These are phyloP conservation scores for Oreotrochilus melanogaster DNA, from an alignment of 2,113 vertebrate species.

Conservation along the genomic window DNA sequence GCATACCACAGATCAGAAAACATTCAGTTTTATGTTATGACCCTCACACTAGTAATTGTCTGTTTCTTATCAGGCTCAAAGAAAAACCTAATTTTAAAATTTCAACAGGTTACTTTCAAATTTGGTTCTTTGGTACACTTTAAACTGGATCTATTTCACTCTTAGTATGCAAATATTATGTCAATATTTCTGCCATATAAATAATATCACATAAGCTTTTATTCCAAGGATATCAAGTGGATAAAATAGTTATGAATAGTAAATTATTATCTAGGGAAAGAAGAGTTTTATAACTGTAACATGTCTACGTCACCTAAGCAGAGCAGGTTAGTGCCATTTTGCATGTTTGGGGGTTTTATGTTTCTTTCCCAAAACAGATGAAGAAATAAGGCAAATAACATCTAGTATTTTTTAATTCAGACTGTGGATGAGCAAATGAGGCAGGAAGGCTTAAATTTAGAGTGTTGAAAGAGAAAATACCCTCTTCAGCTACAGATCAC, in stretches of 20 bases:
- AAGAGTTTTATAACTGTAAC: background rate
- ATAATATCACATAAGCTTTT: background rate
- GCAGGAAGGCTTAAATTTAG: background rate
- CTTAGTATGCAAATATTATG: background rate
- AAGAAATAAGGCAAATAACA: background rate
- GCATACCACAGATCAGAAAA: background rate
- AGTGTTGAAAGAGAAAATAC: background rate
- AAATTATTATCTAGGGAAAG: background rate
- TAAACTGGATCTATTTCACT: background rate
- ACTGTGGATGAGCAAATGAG: background rate
- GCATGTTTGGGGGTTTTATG: rapidly evolving
- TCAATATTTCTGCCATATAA: background rate
- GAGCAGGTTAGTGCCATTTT: background rate
- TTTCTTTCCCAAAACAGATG: background rate
- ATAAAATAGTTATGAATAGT: background rate
- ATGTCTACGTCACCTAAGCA: background rate
- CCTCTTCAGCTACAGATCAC: background rate
- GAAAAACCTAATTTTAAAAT: background rate
- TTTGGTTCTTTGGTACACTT: background rate
- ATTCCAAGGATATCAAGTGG: background rate
- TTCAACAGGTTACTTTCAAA: background rate
- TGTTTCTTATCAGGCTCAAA: background rate
- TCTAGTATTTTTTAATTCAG: background rate
- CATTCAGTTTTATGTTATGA: background rate
- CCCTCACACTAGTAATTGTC: background rate